Base-by-base conservation (phyloP, 2,888 invertebrate genomes). In the Spodoptera exigua region DNA sequence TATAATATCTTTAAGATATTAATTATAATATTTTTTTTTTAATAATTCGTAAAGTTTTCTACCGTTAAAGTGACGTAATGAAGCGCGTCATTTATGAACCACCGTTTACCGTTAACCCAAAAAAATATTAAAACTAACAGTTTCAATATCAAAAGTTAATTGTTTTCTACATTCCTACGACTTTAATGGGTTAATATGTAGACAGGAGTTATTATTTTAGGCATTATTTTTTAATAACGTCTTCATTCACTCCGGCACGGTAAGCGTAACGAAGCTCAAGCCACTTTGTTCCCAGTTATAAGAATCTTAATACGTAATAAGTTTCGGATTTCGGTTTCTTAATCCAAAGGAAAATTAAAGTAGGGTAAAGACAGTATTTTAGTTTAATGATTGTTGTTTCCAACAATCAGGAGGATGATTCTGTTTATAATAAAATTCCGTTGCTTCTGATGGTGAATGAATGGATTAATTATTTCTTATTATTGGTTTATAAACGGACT, bases 181-280 rank as follows among this genome's bases (percentile, higher is more conserved):
- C 39, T 16, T 61, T 59, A 45, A 64, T 55, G 39, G 40, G 44
- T 61, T 48, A 47, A 44, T 37, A 48, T 44, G 40, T 54, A 57
- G 46, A 39, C 36, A 47, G 36, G 61, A 59, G 7, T 27, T 5
- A 27, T 27, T 9, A 27, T 27, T 27, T 27, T 74, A 69, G 65
- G 79, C 74, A 78, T 87, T 86, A 86, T 82, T 83, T 89, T n/a
- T 88, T 87, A 87, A 89, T 89, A 84, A 85, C 78, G 70, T 78
- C 81, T 87, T 86, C 79, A 89, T 84, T 89, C 84, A 84, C 78
- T 70, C 61, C 70, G 57, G 70, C 66, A 14, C 41, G 59, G 80
- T 72, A 74, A 72, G 81, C 78, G 83, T 87, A 85, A 87, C 82
- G 83, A 85, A 78, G 83, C 78, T 79, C 74, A 86, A 85, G 83